phyloP scores from a whole-genome alignment of 2,113 vertebrate genomes.

The Pedionomus torquatus region DNA sequence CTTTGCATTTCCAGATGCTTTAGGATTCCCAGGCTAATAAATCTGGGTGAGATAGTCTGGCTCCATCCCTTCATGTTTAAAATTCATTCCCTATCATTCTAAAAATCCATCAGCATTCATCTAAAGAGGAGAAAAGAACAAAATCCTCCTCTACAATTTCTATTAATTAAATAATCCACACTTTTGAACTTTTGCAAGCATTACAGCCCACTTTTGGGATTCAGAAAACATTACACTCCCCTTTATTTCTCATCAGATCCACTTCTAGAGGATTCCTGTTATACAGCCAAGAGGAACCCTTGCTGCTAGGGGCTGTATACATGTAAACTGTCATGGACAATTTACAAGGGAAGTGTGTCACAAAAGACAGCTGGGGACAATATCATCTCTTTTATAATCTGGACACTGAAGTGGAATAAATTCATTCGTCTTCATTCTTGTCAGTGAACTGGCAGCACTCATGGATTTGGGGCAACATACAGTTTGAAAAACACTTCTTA shows the following conservation, averaged over 20 bases:
- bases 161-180: not conserved
- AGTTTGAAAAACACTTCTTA: not conserved
- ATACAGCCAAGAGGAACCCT: not conserved
- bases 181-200: not conserved
- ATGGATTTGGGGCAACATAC: not conserved
- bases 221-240: not conserved
- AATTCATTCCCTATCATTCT: not conserved
- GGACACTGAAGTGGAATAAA: not conserved
- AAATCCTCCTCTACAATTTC: not conserved
- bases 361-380: not conserved
- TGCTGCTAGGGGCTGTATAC: not conserved
- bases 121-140: not conserved
- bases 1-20: not conserved
- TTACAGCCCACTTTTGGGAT: not conserved
- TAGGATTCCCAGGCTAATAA: not conserved
- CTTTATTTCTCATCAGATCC: not conserved
- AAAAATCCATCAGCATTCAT: not conserved
- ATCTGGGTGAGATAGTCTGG: not conserved
- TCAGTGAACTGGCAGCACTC: not conserved
- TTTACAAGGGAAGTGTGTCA: not conserved
- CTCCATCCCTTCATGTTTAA: not conserved
- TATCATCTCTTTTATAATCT: not conserved
- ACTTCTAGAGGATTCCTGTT: not conserved
- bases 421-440: not conserved
- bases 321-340: not conserved